Conservation (phyloP, 2,113 vertebrate genomes). For the Chunga burmeisteri region DNA sequence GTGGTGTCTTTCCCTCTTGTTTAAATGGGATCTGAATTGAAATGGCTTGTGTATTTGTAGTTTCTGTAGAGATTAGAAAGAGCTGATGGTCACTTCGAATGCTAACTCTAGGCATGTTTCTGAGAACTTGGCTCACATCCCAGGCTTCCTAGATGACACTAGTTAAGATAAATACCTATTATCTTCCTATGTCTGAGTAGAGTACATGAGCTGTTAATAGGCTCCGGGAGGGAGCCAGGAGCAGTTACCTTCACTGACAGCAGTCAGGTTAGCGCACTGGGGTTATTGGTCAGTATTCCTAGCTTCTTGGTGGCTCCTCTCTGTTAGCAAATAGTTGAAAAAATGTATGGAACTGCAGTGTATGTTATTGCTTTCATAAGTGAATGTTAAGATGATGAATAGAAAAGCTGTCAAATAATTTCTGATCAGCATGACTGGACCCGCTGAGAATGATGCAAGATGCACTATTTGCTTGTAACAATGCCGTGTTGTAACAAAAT, state of each 20-base stretch:
- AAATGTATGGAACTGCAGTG: background rate
- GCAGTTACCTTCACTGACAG: background rate
- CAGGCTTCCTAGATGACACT: slow-evolving; percentile 47
- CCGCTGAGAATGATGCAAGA: background rate
- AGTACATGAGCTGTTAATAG: background rate
- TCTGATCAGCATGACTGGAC: background rate
- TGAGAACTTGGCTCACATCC: slow-evolving; percentile 26
- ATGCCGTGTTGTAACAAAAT: background rate
- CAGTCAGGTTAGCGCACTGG: background rate
- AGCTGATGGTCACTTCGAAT: background rate
- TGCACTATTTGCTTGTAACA: background rate
- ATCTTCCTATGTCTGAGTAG: background rate
- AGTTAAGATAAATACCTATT: slow-evolving; percentile 49
- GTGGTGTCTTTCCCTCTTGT: background rate
- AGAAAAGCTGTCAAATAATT: background rate
- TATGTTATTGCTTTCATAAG: background rate
- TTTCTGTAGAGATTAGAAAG: background rate
- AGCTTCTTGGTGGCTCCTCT: background rate
- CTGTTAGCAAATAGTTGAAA: background rate
- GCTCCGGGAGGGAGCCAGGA: slow-evolving; percentile 21
- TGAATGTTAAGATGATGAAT: background rate
- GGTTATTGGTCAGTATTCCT: background rate
- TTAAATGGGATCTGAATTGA: background rate
- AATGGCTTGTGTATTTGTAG: background rate
- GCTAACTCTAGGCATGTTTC: background rate